Base-by-base conservation (phyloP, 2,113 vertebrate genomes). In the Probosciger aterrimus region DNA sequence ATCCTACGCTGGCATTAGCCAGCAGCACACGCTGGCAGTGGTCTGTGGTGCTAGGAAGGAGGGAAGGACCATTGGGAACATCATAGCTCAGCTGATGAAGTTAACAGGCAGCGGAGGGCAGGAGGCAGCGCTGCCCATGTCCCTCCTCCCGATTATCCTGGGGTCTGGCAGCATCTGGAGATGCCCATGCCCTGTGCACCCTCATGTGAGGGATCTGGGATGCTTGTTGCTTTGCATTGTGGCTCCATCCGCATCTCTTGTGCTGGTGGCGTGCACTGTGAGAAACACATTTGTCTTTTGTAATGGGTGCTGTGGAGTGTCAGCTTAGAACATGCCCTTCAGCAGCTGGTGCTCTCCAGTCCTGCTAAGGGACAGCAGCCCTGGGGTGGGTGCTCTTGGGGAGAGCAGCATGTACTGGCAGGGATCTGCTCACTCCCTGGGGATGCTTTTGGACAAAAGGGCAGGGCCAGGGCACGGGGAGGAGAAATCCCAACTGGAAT, bases 201-300 rank as follows among this genome's bases (percentile, higher is more conserved):
- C 52, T 79, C 8, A 0, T 28, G 10, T 10, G n/a, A 46, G 16
- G 73, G 23, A 80, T 9, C 18, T 0, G 0, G 20, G 49, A 7
- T 1, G 2, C 13, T 70, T 20, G 18, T 63, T 86, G 13, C 33
- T 73, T 78, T 41, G 53, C 55, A 33, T 19, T 4, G 7, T 44
- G 47, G 22, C 59, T 87, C 17, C 43, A 24, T 57, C n/a, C 16
- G 67, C 23, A 7, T 78, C 12, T 0, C 49, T 43, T 1, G 0
- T 43, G 37, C 24, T 59, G 37, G n/a, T 76, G 76, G 86, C 77
- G 27, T 49, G 68, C 4, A 0, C 37, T 46, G 25, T 2, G 3
- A 50, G 85, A 20, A 14, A 19, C 5, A 9, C 25, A 50, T 74
- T 49, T 63, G 35, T 77, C 46, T 55, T 3, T 10, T 39, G 43